These are phyloP conservation scores for Pseudomugil gertrudae DNA, from an alignment of 2,797 vertebrate genomes.

Conservation along the genomic window DNA sequence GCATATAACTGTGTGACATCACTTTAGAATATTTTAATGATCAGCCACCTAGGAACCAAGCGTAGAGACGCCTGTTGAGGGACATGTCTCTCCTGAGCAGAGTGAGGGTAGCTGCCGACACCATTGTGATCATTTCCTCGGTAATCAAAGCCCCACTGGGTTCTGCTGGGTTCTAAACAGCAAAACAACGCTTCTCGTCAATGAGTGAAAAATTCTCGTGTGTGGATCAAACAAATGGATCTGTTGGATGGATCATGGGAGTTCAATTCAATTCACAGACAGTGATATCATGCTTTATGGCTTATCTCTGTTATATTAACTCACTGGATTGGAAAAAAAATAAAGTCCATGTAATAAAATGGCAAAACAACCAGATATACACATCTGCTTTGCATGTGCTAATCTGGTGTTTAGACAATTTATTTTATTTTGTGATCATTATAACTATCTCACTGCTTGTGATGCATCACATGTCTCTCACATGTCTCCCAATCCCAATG, in stretches of 20 bases:
- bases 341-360: neutral
- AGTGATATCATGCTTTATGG: too few species aligned
- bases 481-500: neutral
- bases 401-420: conserved; percentile 2
- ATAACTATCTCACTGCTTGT: neutral
- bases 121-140: conserved; percentile 84
- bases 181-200: too few species aligned
- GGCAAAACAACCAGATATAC: neutral
- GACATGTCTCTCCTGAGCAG: conserved; percentile 98
- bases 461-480: too few species aligned
- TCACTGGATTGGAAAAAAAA: too few species aligned
- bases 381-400: too few species aligned
- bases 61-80: conserved; percentile 94
- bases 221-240: too few species aligned
- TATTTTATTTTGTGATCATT: neutral
- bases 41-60: conserved; percentile 91
- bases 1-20: neutral
- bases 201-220: too few species aligned
- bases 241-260: too few species aligned
- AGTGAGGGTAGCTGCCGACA: conserved; percentile 89
- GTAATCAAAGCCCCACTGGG: conserved; percentile 77
- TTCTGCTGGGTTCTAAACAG: conserved; percentile 79
- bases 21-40: neutral
- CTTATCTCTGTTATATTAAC: too few species aligned
- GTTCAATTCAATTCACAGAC: too few species aligned